A percentile compares a stretch with the other conserved stretches of the same genome.
These are phyloP conservation scores for Drosophila repletoides DNA, from an alignment of 1,140 invertebrate genomes.

Conservation along the genomic window DNA sequence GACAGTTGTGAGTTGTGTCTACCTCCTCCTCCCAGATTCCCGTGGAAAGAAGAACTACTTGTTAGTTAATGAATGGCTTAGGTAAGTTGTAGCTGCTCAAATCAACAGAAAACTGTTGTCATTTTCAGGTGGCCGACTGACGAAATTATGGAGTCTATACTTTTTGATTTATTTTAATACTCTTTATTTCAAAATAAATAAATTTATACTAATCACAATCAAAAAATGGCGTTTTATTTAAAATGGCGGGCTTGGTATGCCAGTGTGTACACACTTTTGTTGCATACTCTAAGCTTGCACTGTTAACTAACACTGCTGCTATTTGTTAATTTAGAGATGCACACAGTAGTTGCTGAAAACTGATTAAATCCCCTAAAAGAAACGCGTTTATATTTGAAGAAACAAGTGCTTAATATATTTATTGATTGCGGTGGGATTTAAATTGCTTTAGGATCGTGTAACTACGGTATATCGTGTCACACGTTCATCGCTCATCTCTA, in stretches of 20 bases:
- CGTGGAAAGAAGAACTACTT: background rate
- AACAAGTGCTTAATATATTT: too few relatives aligned
- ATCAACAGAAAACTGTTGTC: conserved; percentile 28
- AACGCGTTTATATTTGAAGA: too few relatives aligned
- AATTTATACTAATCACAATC: background rate
- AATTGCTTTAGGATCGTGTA: too few relatives aligned
- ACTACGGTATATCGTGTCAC: background rate
- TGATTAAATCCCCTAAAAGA: too few relatives aligned
- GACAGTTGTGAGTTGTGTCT: conserved; percentile 17
- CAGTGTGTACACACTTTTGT: conserved; percentile 9
- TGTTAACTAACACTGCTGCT: background rate
- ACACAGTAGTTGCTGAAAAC: too few relatives aligned
- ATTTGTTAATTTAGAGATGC: too few relatives aligned
- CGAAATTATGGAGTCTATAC: background rate
- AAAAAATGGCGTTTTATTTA: background rate
- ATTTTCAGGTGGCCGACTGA: conserved; percentile 38
- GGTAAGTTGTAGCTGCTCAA: conserved; percentile 57
- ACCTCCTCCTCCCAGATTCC: background rate
- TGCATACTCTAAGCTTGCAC: background rate
- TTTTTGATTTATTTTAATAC: background rate
- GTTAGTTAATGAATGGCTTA: conserved; percentile 8
- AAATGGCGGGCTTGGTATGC: too few relatives aligned
- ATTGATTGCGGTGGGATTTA: too few relatives aligned
- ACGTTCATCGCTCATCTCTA: background rate
- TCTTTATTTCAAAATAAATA: background rate